Base-by-base conservation (phyloP, 2,888 invertebrate species). In the Trachelus tabidus region DNA sequence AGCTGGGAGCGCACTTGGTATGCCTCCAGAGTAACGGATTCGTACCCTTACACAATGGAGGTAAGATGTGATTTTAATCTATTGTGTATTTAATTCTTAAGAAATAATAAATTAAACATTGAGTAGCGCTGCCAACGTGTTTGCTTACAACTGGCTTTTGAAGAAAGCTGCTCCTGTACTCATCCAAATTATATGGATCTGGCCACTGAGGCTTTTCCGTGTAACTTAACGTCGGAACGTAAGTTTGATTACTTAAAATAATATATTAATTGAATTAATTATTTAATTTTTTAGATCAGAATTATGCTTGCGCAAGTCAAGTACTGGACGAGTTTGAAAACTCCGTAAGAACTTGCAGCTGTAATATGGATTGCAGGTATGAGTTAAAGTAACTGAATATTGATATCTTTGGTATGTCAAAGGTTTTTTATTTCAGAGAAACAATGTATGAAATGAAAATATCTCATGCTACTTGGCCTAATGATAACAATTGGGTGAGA, bases 291-390 rank as follows among this genome's bases (percentile, higher is more conserved):
- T 34, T 31, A 79, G 79, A 77, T 75, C 73, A 33, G 34, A 75
- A 77, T 73, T 81, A 77, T 30, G 69, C 68, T 11, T 83, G 83
- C 69, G 80, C 79, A 12, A 77, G 78, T 37, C 77, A 77, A 12
- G 77, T 83, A 34, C 75, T 81, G 4, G 79, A 81, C 34, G 81
- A 81, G 35, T 83, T 83, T 76, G 83, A 83, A 68, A 79, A 75
- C 15, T 69, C 77, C 34, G 37, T 73, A 6, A 75, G 80, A 34
- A 56, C 35, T 30, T 83, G 83, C 75, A 81, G 81, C 56, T 83
- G 83, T 37, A 83, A 83, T 56, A 81, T 80, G 81, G 83, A 83
- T 75, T 83, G 83, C 79, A 81, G 79, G 83, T 80, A 80, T 33
- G 71, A 69, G n/a, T 34, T 30, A 69, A 31, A 56, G 23, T 9